Conservation (phyloP, 2,113 vertebrate species). For the Neodon shergylaensis region DNA sequence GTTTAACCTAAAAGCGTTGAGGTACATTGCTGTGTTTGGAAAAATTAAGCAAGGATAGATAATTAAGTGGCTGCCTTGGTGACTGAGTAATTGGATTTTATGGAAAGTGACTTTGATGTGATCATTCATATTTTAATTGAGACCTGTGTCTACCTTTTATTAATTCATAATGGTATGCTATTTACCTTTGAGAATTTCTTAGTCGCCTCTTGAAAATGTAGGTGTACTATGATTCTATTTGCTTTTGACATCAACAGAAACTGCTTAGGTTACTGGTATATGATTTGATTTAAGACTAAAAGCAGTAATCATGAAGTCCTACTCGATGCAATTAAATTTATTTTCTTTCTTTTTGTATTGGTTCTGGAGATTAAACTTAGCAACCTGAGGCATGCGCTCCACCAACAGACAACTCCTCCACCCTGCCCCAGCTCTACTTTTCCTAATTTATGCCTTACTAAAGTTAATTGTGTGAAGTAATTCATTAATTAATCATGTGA, state of each 20-base stretch:
- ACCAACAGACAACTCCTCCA: background rate
- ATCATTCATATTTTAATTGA: conserved; percentile 9
- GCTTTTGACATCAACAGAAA: conserved; percentile 11
- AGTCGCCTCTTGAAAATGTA: conserved; percentile 9
- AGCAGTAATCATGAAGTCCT: background rate
- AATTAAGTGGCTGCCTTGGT: background rate
- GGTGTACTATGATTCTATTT: background rate
- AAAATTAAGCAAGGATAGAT: conserved; percentile 31
- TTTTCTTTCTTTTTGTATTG: background rate
- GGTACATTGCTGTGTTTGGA: background rate
- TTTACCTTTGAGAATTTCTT: conserved; percentile 48
- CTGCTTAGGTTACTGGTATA: conserved; percentile 30
- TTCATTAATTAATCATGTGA: background rate
- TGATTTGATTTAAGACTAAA: conserved; percentile 55
- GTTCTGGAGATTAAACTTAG: background rate
- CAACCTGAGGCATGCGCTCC: background rate
- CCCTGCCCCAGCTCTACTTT: background rate
- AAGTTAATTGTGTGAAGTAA: conserved; percentile 31
- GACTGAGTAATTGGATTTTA: conserved; percentile 20
- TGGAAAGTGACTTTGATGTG: conserved; percentile 20
- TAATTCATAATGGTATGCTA: conserved; percentile 22
- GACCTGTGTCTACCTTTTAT: conserved; percentile 52
- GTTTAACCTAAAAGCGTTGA: background rate
- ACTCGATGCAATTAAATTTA: background rate
- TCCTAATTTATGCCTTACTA: conserved; percentile 30